Conservation (phyloP, 2,797 vertebrate species). For the Urosaurus nigricauda region DNA sequence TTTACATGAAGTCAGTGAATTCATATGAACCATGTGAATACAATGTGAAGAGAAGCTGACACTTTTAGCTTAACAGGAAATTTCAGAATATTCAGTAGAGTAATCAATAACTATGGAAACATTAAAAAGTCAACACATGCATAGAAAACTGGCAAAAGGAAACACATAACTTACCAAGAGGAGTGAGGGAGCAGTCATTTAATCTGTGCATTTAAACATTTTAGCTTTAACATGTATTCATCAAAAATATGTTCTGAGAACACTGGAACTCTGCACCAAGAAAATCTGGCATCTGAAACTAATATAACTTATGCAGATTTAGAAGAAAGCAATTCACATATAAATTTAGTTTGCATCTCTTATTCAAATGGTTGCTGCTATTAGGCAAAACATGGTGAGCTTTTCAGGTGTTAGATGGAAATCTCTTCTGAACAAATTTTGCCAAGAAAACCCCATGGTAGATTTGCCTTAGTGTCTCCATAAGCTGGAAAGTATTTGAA, state of each 20-base stretch:
- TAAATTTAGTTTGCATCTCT: background rate
- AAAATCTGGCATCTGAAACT: background rate
- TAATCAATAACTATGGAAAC: slow-evolving; percentile 63
- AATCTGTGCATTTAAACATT: background rate
- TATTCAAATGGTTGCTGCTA: background rate
- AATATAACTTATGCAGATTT: background rate
- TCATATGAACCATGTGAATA: too few species aligned
- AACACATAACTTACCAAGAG: slow-evolving; percentile 44
- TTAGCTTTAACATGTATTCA: slow-evolving; percentile 41
- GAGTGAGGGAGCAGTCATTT: slow-evolving; percentile 53
- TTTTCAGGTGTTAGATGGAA: background rate
- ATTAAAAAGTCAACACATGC: slow-evolving; percentile 66
- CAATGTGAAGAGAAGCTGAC: slow-evolving; percentile 53
- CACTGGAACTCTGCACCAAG: background rate
- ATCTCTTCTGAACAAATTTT: too few species aligned
- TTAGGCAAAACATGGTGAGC: background rate
- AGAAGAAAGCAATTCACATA: background rate
- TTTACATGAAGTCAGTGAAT: background rate
- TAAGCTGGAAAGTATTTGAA: too few species aligned
- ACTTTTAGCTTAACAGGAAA: slow-evolving; percentile 54
- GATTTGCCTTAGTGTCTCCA: too few species aligned
- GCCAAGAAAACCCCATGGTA: too few species aligned
- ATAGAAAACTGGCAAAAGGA: slow-evolving; percentile 57
- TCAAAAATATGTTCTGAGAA: background rate
- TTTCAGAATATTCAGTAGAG: slow-evolving; percentile 49